A percentile compares a stretch with the other conserved stretches of the same genome.
phyloP scores from a whole-genome alignment of 2,888 invertebrate genomes.

The Drosophila hamatofila region DNA sequence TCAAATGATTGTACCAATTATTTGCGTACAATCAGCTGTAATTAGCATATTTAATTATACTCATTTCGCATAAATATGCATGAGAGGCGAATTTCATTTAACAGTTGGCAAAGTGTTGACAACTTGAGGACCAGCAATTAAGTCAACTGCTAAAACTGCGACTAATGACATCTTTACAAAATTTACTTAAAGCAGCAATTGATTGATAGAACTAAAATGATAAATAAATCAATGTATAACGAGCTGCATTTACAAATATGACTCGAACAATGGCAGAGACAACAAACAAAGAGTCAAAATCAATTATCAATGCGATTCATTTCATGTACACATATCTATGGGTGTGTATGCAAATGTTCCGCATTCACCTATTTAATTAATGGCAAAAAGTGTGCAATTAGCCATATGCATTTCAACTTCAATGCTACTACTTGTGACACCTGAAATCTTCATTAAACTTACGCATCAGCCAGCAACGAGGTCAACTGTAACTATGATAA shows the following conservation, averaged over 20 bases:
- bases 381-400: conserved; percentile 61
- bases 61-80: conserved; percentile 74
- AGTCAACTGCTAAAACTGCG: conserved; percentile 25
- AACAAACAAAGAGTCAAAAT: conserved; percentile 64
- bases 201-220: conserved; percentile 40
- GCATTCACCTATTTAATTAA: conserved; percentile 45
- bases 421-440: conserved; percentile 53
- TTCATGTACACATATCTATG: neutral
- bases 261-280: conserved; percentile 25
- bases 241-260: conserved; percentile 17
- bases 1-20: conserved; percentile 78
- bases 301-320: conserved; percentile 56
- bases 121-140: conserved; percentile 58
- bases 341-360: conserved; percentile 20
- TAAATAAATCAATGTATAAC: neutral
- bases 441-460: conserved; percentile 55
- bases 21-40: conserved; percentile 77
- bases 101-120: conserved; percentile 64
- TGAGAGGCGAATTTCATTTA: conserved; percentile 68
- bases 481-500: neutral
- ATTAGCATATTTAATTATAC: conserved; percentile 79
- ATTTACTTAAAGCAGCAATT: neutral
- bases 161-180: conserved; percentile 48
- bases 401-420: conserved; percentile 48
- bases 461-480: conserved; percentile 5